Evolutionary conservation across 64 coral and sea anemone genomes (phyloP).

Genomic region (Acropora tenuis): DNA sequence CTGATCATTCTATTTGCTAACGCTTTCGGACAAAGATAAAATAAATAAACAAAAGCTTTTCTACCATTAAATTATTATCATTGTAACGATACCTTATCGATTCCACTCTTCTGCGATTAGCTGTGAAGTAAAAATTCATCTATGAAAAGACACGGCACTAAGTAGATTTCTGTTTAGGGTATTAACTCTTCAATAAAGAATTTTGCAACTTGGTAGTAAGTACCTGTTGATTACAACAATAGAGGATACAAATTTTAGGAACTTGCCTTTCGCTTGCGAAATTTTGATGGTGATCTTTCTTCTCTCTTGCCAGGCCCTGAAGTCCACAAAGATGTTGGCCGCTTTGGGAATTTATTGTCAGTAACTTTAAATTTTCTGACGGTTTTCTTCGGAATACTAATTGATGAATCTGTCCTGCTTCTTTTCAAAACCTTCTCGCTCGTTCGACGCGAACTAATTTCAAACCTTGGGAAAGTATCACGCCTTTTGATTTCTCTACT

Average conservation of each 20-base stretch:
- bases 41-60: too few species aligned
- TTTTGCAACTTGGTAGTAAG: background rate
- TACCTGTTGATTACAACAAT: background rate
- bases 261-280: constrained; percentile 14
- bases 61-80: too few species aligned
- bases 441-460: background rate
- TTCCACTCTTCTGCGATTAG: too few species aligned
- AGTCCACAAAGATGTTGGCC: constrained; percentile 19
- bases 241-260: background rate
- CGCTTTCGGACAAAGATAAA: too few species aligned
- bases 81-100: too few species aligned
- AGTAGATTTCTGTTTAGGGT: background rate
- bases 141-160: background rate
- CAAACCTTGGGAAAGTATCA: constrained; percentile 30
- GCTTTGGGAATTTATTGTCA: background rate
- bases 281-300: background rate
- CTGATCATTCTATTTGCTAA: too few species aligned
- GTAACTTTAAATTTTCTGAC: background rate
- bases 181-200: background rate
- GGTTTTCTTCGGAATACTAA: background rate
- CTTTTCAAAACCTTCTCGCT: background rate
- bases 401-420: constrained; percentile 29
- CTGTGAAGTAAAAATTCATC: too few species aligned
- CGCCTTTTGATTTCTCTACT: constrained; percentile 11
- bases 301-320: background rate